A percentile compares a stretch with the other conserved stretches of the same genome.
Evolutionary conservation across 2,888 invertebrate genomes (phyloP).

Genomic region (Cephus pygmeus): DNA sequence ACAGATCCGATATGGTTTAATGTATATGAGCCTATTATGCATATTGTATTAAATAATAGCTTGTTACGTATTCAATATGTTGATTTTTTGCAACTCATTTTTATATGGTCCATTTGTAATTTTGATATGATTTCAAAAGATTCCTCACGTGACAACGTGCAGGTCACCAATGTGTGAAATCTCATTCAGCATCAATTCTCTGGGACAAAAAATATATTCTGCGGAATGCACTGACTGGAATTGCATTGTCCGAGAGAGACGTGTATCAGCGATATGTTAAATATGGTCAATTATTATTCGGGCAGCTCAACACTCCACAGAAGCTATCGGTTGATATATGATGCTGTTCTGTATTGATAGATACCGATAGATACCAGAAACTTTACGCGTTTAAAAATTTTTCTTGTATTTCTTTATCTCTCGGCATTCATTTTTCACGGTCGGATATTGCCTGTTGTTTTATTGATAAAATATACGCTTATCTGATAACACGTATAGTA

Average conservation of each 20-base stretch:
- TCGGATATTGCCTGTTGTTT: no score
- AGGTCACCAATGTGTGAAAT: slow-evolving; percentile 14
- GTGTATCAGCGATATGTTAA: slow-evolving; percentile 21
- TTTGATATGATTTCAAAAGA: not conserved
- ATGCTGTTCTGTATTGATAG: slow-evolving; percentile 52
- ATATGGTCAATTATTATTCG: slow-evolving; percentile 42
- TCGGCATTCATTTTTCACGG: slow-evolving; percentile 37
- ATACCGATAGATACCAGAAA: slow-evolving; percentile 57
- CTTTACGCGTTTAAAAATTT: slow-evolving; percentile 47
- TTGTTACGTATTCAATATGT: not conserved
- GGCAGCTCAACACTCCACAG: slow-evolving; percentile 30
- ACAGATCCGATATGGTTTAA: not conserved
- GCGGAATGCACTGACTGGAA: slow-evolving; percentile 9
- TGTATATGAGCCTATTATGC: not conserved
- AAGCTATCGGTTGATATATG: slow-evolving; percentile 52
- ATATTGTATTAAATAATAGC: not conserved
- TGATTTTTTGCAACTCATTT: not conserved
- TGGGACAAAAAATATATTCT: slow-evolving; percentile 48
- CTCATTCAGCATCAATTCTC: slow-evolving; percentile 46
- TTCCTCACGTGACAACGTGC: not conserved
- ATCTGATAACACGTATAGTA: not conserved
- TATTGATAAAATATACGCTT: not conserved
- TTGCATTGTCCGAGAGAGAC: slow-evolving; percentile 22
- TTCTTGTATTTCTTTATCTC: slow-evolving; percentile 35
- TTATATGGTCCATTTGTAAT: not conserved